Conservation (phyloP, 2,797 vertebrate genomes). For the Leuciscus waleckii region DNA sequence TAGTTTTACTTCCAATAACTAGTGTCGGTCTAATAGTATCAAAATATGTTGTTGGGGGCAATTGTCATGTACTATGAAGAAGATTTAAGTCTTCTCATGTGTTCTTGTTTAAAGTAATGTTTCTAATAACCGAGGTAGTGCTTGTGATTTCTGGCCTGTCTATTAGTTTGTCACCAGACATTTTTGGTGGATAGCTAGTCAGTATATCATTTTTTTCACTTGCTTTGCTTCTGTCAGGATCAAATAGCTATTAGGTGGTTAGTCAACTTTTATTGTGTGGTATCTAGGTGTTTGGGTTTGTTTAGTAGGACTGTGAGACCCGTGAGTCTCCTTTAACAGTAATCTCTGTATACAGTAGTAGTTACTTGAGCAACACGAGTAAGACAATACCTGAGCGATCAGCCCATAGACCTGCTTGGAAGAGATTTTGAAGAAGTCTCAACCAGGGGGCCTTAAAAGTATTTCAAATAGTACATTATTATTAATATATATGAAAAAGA, state of each 20-base stretch:
- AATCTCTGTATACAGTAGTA: slow-evolving; percentile 4
- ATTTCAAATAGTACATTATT: neutral
- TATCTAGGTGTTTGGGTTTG: slow-evolving; percentile 46
- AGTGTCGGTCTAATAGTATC: neutral
- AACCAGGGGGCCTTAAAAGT: neutral
- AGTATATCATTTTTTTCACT: neutral
- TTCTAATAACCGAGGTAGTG: neutral
- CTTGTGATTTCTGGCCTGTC: neutral
- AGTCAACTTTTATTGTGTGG: slow-evolving; percentile 54
- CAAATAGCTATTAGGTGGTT: neutral
- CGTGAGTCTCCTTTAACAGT: slow-evolving; percentile 4
- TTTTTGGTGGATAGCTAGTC: neutral
- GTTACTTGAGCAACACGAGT: slow-evolving; percentile 10
- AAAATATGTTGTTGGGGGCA: neutral
- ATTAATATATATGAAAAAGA: neutral
- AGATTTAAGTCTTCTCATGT: neutral
- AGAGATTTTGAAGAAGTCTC: neutral
- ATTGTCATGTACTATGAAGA: neutral
- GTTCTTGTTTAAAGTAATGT: slow-evolving; percentile 6
- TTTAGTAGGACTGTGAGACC: slow-evolving; percentile 26
- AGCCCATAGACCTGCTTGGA: neutral
- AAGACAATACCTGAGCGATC: neutral
- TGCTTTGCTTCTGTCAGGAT: neutral
- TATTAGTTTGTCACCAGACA: neutral
- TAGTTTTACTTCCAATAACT: neutral